phyloP scores from a whole-genome alignment of 1,140 invertebrate genomes.

The Hycleus cichorii region DNA sequence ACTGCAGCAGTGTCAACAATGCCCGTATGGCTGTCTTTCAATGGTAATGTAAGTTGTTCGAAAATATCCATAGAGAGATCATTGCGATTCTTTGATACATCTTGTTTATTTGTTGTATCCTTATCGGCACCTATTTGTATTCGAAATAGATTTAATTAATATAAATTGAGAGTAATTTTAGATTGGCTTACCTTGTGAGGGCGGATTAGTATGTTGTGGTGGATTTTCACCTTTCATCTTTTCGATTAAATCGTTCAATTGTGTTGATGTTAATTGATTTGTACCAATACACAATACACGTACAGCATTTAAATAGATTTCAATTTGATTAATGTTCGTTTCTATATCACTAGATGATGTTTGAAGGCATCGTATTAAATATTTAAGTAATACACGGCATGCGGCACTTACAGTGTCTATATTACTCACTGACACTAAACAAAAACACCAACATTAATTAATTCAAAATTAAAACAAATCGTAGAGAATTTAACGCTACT shows the following conservation, averaged over 20 bases:
- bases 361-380: conserved; percentile 35
- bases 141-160: not conserved
- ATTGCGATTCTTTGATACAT: conserved; percentile 50
- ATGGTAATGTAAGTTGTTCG: conserved; percentile 57
- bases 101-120: conserved; percentile 47
- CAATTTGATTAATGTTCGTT: conserved; percentile 32
- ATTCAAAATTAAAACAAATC: not conserved
- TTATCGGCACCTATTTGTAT: conserved; percentile 41
- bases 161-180: conserved; percentile 1
- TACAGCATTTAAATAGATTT: conserved; percentile 49
- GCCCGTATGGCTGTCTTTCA: conserved; percentile 46
- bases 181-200: conserved; percentile 41
- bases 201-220: conserved; percentile 50
- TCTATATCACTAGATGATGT: conserved; percentile 27
- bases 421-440: conserved; percentile 37
- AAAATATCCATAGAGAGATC: conserved; percentile 58
- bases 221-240: conserved; percentile 61
- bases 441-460: conserved; percentile 1
- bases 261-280: conserved; percentile 47
- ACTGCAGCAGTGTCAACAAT: conserved; percentile 30
- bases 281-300: conserved; percentile 53
- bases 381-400: conserved; percentile 37
- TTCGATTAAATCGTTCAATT: conserved; percentile 55
- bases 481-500: not conserved
- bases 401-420: conserved; percentile 38